Evolutionary conservation across 2,113 vertebrate species (phyloP), one percentile per base, ranked within the genome.

Genomic region (Lagopus leucura): DNA sequence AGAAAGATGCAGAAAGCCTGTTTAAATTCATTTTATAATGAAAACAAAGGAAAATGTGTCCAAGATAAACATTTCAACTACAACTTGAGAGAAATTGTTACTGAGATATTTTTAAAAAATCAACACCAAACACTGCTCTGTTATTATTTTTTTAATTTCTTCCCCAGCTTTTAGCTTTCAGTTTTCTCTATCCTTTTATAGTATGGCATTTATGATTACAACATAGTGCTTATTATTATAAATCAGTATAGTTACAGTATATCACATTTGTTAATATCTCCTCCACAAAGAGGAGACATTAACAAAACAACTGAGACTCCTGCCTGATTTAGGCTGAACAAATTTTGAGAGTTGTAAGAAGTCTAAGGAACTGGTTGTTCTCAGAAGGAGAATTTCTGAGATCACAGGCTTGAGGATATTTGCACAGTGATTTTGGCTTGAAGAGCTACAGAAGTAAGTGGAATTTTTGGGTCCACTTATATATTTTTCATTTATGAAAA

Each of bases 1-100:
- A 57, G 40, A 67, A 88, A 78, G 25, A 48, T 15, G 14, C 36
- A 52, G 2, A 3, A 45, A 73, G 67, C 55, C 3, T 8, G 24
- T 34, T 7, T 27, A 50, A 1, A 6, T 77, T 63, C 1, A 4
- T 18, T 72, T n/a, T 2, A 1, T 4, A 6, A 57, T 4, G 48
- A 64, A 20, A 3, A 7, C 5, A 21, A 21, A 45, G 21, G 4
- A 64, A 65, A 86, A n/a, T n/a, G 2, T 32, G 22, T 40, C 20
- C 8, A 54, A 70, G 36, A 28, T 30, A 55, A 32, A 50, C 1
- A 22, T 40, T 90, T 92, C 11, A 86, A 40, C 11, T 79, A 6
- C 8, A 45, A 19, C 36, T 3, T 24, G 30, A 66, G 6, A 32
- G 17, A 32, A 67, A 27, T 19, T 74, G 1, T 55, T 55, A 32